Evolutionary conservation across 2,797 vertebrate species (phyloP).

Genomic region (Taeniopygia guttata): DNA sequence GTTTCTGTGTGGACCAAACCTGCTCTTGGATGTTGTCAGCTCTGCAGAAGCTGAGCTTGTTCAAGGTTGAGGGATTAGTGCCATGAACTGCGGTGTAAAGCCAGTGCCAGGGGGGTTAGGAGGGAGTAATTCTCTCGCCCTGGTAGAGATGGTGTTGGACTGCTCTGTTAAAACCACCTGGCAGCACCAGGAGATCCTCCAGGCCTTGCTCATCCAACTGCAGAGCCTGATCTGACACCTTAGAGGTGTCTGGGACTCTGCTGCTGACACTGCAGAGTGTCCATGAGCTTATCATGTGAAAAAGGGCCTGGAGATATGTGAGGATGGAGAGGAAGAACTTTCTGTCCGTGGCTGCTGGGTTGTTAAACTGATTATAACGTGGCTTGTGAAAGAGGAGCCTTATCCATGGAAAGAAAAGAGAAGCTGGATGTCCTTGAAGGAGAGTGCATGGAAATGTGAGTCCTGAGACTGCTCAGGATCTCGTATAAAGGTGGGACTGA

Average conservation of each 20-base stretch:
- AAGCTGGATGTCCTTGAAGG: not conserved
- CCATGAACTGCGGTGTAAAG: not conserved
- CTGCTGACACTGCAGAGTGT: not conserved
- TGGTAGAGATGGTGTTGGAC: not conserved
- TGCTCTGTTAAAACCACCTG: not conserved
- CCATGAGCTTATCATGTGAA: fast-evolving
- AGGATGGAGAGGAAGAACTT: not conserved
- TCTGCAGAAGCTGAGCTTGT: not conserved
- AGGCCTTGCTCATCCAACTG: not conserved
- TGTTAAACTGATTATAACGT: fast-evolving
- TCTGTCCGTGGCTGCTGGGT: not conserved
- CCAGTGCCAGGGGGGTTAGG: not conserved
- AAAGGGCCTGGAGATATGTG: not conserved
- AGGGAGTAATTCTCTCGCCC: not conserved
- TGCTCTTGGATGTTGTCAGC: not conserved
- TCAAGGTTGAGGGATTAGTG: not conserved
- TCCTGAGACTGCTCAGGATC: not conserved
- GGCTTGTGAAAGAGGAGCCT: not conserved
- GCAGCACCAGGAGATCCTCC: too few relatives aligned
- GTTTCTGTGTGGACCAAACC: not conserved
- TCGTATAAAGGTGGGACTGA: not conserved
- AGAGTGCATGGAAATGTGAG: not conserved
- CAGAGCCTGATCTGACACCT: not conserved
- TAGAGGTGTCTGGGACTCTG: not conserved
- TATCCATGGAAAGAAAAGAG: not conserved